Conservation (phyloP, 2,797 vertebrate genomes). For the Notolepis coatsorum region DNA sequence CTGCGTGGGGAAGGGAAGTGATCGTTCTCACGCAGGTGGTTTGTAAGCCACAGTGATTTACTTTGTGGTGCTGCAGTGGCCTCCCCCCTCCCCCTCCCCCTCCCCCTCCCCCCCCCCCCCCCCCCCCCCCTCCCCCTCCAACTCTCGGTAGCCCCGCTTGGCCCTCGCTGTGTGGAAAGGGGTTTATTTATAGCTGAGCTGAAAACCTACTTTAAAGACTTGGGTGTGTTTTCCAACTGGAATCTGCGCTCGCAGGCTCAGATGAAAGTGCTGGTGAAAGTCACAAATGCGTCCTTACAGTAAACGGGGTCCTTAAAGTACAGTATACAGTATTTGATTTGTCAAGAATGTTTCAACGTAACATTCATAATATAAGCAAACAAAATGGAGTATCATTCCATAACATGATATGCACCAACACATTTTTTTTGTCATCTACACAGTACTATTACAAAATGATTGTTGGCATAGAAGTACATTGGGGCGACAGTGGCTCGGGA, state of each 20-base stretch:
- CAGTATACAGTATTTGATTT: no score
- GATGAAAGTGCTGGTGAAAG: slow-evolving; percentile 28
- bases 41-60: slow-evolving; percentile 51
- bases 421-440: no score
- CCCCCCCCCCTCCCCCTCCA: slow-evolving; percentile 52
- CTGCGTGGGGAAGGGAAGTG: slow-evolving; percentile 15
- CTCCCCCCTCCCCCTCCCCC: slow-evolving; percentile 54
- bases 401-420: no score
- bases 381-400: no score
- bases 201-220: slow-evolving; percentile 85
- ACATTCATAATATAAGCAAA: no score
- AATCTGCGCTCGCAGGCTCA: slow-evolving; percentile 37
- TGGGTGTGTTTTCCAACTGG: slow-evolving; percentile 70
- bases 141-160: slow-evolving; percentile 60
- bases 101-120: slow-evolving; percentile 56
- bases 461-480: no score
- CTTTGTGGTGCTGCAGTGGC: slow-evolving; percentile 65
- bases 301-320: no score
- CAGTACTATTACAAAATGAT: no score
- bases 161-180: slow-evolving; percentile 68
- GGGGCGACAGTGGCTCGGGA: no score
- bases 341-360: no score
- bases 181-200: slow-evolving; percentile 88
- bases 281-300: slow-evolving; percentile 8
- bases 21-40: slow-evolving; percentile 32